Evolutionary conservation across 1,140 invertebrate genomes (phyloP), one percentile per base, ranked within the genome.

Genomic region (Leptinotarsa texana): DNA sequence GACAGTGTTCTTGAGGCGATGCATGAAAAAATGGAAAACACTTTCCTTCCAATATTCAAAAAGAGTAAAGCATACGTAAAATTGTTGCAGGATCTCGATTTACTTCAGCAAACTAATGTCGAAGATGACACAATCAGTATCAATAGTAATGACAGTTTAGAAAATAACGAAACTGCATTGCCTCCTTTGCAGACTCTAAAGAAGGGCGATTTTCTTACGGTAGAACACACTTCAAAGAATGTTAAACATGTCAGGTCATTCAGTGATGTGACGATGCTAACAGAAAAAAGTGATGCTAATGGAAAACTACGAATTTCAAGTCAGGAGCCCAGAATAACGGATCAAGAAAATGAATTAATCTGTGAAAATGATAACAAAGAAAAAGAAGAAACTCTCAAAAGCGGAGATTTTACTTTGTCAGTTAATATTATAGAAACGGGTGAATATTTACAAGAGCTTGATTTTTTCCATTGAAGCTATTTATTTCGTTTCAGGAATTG

Each of bases 1-100:
- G 95, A 97, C 85, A 92, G 95, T 73, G 89, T 95, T 13, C 92
- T 96, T 85, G 85, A 88, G 71, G 89, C 88, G 67, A 89, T 93
- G 33, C 91, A 91, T 70, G 90, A 91, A 21, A 93, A 91, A 80
- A 84, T 94, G 48, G 87, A 90, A 78, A 89, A 83, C 73, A 88
- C 89, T 73, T 94, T 91, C 83, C 87, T 94, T 72, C 91, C 91
- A 13, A 87, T 89, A 1, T 95, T 95, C 80, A 91, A 91, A 74
- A 89, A 89, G 79, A 91, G 90, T 73, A 85, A 89, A 69, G 87
- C 88, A 0, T 96, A 96, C 80, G 85, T 94, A 1, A 92, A 92
- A 80, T 86, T 95, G 22, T 85, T 96, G 4, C 89, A 92, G 49
- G 93, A 95, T 80, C 83, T 95, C 18, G 94, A 94, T 83, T 85